Percentiles rank a stretch among this genome's conserved stretches.
These are phyloP conservation scores for Pteropus alecto DNA, from an alignment of 2,113 vertebrate species.

Conservation along the genomic window DNA sequence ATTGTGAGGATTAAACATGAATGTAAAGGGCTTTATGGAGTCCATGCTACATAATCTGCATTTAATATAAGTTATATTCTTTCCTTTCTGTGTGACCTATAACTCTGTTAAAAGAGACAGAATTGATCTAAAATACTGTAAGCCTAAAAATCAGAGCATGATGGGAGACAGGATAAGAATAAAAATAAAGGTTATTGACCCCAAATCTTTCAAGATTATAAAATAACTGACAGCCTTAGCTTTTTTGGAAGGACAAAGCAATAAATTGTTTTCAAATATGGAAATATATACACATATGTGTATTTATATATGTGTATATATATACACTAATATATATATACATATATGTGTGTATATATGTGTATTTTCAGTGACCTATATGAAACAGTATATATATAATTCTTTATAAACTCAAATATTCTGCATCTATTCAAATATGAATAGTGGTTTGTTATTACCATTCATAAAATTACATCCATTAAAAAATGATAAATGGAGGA, in stretches of 20 bases:
- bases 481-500: neutral
- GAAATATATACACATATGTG: neutral
- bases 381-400: neutral
- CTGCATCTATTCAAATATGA: neutral
- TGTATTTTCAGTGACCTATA: neutral
- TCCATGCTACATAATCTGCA: neutral
- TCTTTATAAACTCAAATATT: neutral
- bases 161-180: neutral
- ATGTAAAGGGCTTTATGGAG: constrained; percentile 9
- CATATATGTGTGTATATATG: accelerated
- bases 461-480: neutral
- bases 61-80: constrained; percentile 16
- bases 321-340: no score
- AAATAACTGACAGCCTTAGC: neutral
- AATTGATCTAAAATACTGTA: neutral
- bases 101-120: neutral
- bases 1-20: neutral
- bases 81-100: neutral
- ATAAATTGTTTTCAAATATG: neutral
- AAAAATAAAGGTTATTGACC: neutral
- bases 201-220: neutral
- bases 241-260: neutral
- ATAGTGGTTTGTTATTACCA: neutral
- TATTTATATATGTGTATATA: neutral
- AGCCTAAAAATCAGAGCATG: neutral